These are phyloP conservation scores for Sebastes fasciatus DNA, from an alignment of 2,113 vertebrate genomes.

Conservation along the genomic window DNA sequence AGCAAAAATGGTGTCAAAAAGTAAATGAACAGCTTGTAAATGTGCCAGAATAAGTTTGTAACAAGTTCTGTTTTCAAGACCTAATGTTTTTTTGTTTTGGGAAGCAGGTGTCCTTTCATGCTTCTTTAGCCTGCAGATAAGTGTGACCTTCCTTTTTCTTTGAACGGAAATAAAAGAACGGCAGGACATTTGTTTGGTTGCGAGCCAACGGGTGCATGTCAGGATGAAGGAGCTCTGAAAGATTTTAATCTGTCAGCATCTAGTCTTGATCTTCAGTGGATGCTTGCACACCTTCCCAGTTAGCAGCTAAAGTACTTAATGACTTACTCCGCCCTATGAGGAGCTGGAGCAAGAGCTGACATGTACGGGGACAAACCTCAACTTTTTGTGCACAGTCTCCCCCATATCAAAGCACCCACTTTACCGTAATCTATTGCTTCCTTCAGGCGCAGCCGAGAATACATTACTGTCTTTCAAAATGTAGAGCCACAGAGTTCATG, in stretches of 20 bases:
- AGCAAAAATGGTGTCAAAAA: constrained; percentile 52
- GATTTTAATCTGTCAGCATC: constrained; percentile 22
- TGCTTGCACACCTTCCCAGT: constrained; percentile 34
- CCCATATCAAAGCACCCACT: constrained; percentile 37
- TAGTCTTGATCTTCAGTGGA: constrained; percentile 29
- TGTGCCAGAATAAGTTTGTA: constrained; percentile 47
- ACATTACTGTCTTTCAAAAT: constrained; percentile 43
- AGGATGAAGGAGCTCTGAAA: constrained; percentile 19
- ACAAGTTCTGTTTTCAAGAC: constrained; percentile 41
- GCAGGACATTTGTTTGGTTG: constrained; percentile 30
- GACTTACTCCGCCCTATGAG: constrained; percentile 42
- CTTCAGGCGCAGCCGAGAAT: constrained; percentile 32
- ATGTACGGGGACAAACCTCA: constrained; percentile 41
- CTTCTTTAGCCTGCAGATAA: constrained; percentile 32
- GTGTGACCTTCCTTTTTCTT: constrained; percentile 24
- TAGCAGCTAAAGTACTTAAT: constrained; percentile 44
- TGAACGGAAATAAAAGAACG: neutral
- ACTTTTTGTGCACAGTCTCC: constrained; percentile 33
- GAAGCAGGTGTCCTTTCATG: constrained; percentile 29
- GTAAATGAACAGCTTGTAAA: constrained; percentile 40
- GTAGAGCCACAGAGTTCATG: constrained; percentile 28
- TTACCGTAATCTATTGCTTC: constrained; percentile 23
- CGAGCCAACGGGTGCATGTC: constrained; percentile 5
- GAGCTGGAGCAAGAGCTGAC: constrained; percentile 60
- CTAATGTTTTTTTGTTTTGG: neutral